Conservation (phyloP, 2,113 vertebrate species). For the Alosa alosa region DNA sequence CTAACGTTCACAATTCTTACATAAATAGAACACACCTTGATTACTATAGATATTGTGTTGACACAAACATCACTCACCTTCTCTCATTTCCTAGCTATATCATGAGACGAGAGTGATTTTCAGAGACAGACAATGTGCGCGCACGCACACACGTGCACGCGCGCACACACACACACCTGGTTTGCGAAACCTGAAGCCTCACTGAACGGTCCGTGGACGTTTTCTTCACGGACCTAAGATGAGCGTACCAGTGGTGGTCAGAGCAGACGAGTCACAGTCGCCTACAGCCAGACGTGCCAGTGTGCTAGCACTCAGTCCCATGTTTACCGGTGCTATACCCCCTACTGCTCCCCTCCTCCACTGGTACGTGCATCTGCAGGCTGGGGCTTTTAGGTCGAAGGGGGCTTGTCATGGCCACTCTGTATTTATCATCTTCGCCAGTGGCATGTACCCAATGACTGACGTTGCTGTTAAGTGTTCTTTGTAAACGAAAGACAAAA, state of each 20-base stretch:
- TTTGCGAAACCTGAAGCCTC: neutral
- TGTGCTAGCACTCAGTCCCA: neutral
- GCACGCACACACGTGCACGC: neutral
- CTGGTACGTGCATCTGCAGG: neutral
- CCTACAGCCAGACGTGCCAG: neutral
- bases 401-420: neutral
- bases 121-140: neutral
- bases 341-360: neutral
- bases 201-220: neutral
- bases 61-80: neutral
- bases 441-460: neutral
- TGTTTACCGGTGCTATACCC: neutral
- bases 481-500: slow-evolving; percentile 4
- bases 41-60: neutral
- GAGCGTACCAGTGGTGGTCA: neutral
- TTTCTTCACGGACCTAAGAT: neutral
- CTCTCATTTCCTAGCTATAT: neutral
- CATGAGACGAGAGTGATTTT: neutral
- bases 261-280: neutral
- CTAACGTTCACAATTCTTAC: neutral
- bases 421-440: neutral
- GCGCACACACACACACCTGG: neutral
- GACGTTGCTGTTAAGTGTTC: slow-evolving; percentile 13
- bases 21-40: neutral
- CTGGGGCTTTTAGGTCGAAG: neutral